Conservation (phyloP, 1,140 invertebrate species). For the Monochamus saltuarius region DNA sequence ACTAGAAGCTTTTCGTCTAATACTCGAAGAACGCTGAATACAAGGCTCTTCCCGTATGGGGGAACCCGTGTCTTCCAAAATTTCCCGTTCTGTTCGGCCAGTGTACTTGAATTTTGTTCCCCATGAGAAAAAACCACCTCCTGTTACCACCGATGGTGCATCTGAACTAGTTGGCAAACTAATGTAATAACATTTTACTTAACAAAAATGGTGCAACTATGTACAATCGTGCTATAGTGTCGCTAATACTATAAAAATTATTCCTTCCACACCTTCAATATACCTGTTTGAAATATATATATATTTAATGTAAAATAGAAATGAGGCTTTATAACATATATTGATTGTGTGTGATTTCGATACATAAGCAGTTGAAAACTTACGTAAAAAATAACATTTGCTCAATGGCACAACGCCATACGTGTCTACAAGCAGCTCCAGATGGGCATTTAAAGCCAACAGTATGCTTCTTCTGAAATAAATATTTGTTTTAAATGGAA, state of each 20-base stretch:
- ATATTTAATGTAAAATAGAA: slow-evolving; percentile 15
- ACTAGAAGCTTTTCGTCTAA: slow-evolving; percentile 76
- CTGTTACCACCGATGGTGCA: slow-evolving; percentile 81
- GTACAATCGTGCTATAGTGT: too few relatives aligned
- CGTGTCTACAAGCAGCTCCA: slow-evolving; percentile 84
- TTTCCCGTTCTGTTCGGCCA: slow-evolving; percentile 85
- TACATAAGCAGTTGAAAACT: slow-evolving; percentile 53
- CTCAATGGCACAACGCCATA: slow-evolving; percentile 95
- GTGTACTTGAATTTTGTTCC: slow-evolving; percentile 92
- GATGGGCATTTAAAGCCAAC: slow-evolving; percentile 94
- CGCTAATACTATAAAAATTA: too few relatives aligned
- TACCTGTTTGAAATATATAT: too few relatives aligned
- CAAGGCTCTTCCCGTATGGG: slow-evolving; percentile 60
- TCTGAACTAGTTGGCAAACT: slow-evolving; percentile 85
- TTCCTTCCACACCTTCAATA: too few relatives aligned
- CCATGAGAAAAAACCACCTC: slow-evolving; percentile 92
- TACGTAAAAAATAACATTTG: slow-evolving; percentile 98
- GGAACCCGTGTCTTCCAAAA: slow-evolving; percentile 70
- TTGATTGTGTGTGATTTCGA: too few relatives aligned
- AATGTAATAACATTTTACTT: slow-evolving; percentile 27
- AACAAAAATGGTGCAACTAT: not conserved
- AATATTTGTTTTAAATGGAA: too few relatives aligned
- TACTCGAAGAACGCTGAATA: slow-evolving; percentile 61
- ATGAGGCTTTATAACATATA: slow-evolving; percentile 7
- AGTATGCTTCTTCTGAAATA: slow-evolving; percentile 90